Evolutionary conservation across 1,140 invertebrate species (phyloP), one percentile per base, ranked within the genome.

Genomic region (Spodoptera frugiperda): DNA sequence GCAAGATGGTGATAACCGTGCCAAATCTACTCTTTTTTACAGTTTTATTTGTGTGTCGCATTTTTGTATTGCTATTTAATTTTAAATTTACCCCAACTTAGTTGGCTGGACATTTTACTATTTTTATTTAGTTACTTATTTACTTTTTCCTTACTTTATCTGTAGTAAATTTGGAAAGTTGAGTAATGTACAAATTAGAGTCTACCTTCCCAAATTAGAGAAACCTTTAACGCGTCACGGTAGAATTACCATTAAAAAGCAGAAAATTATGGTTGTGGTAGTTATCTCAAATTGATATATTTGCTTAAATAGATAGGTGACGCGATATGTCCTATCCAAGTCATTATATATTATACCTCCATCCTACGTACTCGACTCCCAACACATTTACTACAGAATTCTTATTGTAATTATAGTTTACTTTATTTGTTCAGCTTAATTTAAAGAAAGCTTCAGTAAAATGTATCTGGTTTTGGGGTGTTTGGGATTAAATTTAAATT

Each of bases 361-460:
- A 48, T 25, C 68, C 68, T 67, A 63, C 57, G 33, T 71, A 54
- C 76, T 80, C 82, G 78, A 84, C 82, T 82, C 79, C 79, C 83
- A 76, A 72, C 49, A 15, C 48, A 63, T 72, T 78, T 77, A 82
- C 77, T 78, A 71, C 81, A 75, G 80, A 80, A 61, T 80, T 80
- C 71, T 68, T 86, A 78, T 80, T 80, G 72, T 85, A 78, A 78
- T 74, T 88, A 33, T 84, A 74, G 44, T 92, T 84, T 77, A 82
- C 84, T 82, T 92, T 91, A 91, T 92, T 91, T 92, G 91, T 94
- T 94, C 59, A 89, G 91, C 91, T 94, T 94, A 93, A 94, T 94
- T 94, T 91, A 91, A 91, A 87, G 54, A 73, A 79, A 67, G 55
- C 77, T 80, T 68, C 46, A 84, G 67, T 72, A 59, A 72, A 57